Conservation (phyloP, 2,797 vertebrate species). For the Poeciliopsis turneri region DNA sequence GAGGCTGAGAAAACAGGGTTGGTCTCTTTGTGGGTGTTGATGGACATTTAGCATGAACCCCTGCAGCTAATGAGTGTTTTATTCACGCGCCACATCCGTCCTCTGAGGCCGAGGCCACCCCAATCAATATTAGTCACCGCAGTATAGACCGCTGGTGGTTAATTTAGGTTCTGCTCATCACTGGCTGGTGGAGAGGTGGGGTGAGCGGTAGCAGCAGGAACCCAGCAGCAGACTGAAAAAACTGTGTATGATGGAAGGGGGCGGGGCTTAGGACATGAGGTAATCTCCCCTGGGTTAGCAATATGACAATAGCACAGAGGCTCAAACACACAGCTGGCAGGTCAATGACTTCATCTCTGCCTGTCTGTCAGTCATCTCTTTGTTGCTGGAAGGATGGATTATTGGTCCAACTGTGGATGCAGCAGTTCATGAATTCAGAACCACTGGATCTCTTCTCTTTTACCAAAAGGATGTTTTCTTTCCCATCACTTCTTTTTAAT, state of each 20-base stretch:
- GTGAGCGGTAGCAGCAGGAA: conserved; percentile 5
- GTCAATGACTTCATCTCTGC: conserved; percentile 74
- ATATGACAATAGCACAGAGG: conserved; percentile 61
- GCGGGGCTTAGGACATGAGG: conserved; percentile 70
- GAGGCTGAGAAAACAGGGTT: conserved; percentile 9
- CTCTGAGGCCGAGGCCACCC: conserved; percentile 51
- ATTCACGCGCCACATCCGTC: conserved; percentile 18
- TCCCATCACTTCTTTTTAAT: neutral
- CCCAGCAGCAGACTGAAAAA: conserved; percentile 15
- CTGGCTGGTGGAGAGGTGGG: conserved; percentile 23
- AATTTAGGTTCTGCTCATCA: conserved; percentile 33
- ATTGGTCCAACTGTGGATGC: conserved; percentile 19
- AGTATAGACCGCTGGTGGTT: conserved; percentile 18
- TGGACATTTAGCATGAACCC: conserved; percentile 35
- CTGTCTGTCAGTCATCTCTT: conserved; percentile 69
- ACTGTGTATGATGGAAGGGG: conserved; percentile 32
- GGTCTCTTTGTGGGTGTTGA: conserved; percentile 41
- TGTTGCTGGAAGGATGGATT: conserved; percentile 64
- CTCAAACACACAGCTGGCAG: conserved; percentile 61
- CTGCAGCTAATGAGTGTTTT: conserved; percentile 22
- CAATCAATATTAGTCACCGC: conserved; percentile 49
- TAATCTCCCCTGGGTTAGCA: conserved; percentile 77
- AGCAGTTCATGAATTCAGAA: conserved; percentile 24
- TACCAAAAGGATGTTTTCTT: conserved; percentile 26
- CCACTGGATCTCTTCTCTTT: conserved; percentile 13